Evolutionary conservation across 53 echinoderm and acorn worm genomes (phyloP), one percentile per base, ranked within the genome.

Genomic region (Hippasteria phrygiana): DNA sequence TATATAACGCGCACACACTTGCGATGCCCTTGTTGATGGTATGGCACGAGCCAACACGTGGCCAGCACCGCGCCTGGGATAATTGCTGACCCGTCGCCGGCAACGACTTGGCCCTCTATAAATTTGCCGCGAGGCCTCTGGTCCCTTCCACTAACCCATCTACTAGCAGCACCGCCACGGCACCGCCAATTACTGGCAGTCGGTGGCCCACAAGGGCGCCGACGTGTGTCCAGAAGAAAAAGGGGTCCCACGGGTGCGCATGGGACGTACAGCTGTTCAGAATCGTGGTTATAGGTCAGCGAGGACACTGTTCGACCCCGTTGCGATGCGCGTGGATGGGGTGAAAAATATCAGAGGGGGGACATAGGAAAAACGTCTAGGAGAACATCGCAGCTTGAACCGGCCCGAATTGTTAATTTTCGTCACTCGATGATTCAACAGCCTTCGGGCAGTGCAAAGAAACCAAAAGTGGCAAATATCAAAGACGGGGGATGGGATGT

Each of bases 41-140:
- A 32, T 13, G 85, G 70, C 85, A 85, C 85, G 85, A 85, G 85
- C 70, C 85, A 36, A 50, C 85, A 85, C 85, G 85, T 85, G 85
- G 69, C 85, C 20, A 47, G 26, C 81, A 53, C 31, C 45, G 65
- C n/a, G 82, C 34, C 82, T 43, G 5, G 66, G 65, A 64, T 43
- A 64, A 82, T 82, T 82, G 82, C 65, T 45, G 64, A 82, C 42
- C 45, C 46, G 43, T 66, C 64, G 82, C 82, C 63, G 48, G 82
- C 42, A 62, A 82, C 82, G 82, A 64, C 42, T 64, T 82, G 43
- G 50, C 85, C 69, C 85, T 70, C 85, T 69, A 85, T 85, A 85
- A 85, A 85, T 70, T 85, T 85, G 34, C 43, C 71, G 51, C 16
- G 43, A 46, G 48, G 36, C 42, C 47, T 16, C 70, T 48, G 10